These are phyloP conservation scores for Hippopotamyrus pictus DNA, from an alignment of 2,797 vertebrate genomes.

Conservation along the genomic window DNA sequence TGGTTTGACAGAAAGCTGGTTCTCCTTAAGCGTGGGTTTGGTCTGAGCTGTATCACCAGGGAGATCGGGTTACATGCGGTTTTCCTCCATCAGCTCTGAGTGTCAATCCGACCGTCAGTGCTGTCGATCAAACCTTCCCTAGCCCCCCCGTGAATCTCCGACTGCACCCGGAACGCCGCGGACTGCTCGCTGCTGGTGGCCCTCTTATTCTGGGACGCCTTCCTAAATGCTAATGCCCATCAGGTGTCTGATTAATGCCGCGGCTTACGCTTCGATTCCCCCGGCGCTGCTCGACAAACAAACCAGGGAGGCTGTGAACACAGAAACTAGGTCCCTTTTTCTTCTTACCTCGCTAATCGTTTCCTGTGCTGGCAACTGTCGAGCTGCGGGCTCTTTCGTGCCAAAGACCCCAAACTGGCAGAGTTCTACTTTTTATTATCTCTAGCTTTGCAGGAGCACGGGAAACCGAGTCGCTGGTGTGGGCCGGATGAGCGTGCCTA, in stretches of 20 bases:
- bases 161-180: background rate
- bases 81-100: background rate
- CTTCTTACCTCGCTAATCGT: background rate
- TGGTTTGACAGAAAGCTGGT: background rate
- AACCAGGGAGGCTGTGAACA: background rate
- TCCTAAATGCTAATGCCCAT: slow-evolving; percentile 15
- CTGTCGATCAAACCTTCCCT: background rate
- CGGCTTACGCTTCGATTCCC: background rate
- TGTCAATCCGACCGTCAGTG: background rate
- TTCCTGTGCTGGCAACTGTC: background rate
- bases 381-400: background rate
- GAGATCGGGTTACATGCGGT: background rate
- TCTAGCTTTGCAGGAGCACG: background rate
- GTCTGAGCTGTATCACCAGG: background rate
- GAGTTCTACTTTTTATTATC: background rate
- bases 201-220: slow-evolving; percentile 7
- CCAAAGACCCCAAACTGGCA: background rate
- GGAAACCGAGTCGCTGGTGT: background rate
- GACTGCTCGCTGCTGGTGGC: background rate
- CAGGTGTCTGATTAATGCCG: slow-evolving; percentile 21
- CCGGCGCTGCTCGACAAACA: background rate
- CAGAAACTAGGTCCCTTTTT: background rate
- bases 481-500: background rate
- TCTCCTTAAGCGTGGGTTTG: background rate
- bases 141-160: background rate